These are phyloP conservation scores for Ellobium chinense DNA, from an alignment of 2,888 invertebrate species.

Conservation along the genomic window DNA sequence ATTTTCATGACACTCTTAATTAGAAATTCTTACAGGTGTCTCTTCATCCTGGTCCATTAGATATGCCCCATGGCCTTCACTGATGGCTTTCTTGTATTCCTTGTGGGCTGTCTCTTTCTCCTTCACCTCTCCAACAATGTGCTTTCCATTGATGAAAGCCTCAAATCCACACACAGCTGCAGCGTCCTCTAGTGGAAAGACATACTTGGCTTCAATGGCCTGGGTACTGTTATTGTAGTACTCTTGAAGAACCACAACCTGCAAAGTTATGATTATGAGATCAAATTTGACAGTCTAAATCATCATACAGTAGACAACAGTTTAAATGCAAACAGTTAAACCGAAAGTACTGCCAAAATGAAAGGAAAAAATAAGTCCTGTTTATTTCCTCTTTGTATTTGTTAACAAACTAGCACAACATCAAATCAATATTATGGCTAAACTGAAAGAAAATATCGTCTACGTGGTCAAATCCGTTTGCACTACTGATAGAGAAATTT, in stretches of 20 bases:
- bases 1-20: no score
- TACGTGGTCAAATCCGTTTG: no score
- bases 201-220: constrained; percentile 78
- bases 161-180: constrained; percentile 80
- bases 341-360: no score
- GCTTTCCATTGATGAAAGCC: constrained; percentile 79
- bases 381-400: no score
- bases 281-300: no score
- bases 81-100: constrained; percentile 78
- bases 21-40: constrained; percentile 73
- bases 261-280: neutral
- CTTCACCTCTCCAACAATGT: constrained; percentile 78
- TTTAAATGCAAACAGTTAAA: no score
- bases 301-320: no score
- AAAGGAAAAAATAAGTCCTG: no score
- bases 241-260: constrained; percentile 77
- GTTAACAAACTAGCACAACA: no score
- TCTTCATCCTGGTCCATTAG: constrained; percentile 80
- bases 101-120: constrained; percentile 78
- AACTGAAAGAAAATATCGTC: no score
- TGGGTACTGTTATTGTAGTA: constrained; percentile 68
- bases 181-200: constrained; percentile 79
- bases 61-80: constrained; percentile 79
- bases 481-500: no score
- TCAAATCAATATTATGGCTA: no score